Percentiles rank a stretch among this genome's conserved stretches.
Evolutionary conservation across 23 tunicate genomes (phyloP).

Genomic region (Ascidia mentula): DNA sequence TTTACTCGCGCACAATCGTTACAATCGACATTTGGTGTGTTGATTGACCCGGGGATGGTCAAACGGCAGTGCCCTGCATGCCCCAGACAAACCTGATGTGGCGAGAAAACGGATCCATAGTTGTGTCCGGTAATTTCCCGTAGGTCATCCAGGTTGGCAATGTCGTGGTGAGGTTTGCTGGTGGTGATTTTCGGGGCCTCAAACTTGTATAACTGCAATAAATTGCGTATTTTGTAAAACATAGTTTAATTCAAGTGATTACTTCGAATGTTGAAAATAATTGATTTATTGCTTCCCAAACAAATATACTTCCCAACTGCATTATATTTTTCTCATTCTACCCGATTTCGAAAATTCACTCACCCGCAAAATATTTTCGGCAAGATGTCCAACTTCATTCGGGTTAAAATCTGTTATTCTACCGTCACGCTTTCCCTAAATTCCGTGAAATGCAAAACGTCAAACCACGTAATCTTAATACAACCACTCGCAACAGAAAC

Average conservation of each 20-base stretch:
- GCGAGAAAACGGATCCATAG: background rate
- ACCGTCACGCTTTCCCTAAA: conserved; percentile 77
- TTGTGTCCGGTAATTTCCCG: background rate
- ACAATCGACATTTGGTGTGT: too few relatives aligned
- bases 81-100: background rate
- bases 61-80: too few relatives aligned
- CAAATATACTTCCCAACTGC: background rate
- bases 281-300: too few relatives aligned
- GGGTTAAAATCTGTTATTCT: conserved; percentile 53
- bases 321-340: too few relatives aligned
- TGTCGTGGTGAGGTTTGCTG: background rate
- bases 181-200: background rate
- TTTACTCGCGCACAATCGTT: too few relatives aligned
- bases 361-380: conserved; percentile 72
- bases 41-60: too few relatives aligned
- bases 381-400: conserved; percentile 38
- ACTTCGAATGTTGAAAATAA: background rate
- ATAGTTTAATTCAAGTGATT: background rate
- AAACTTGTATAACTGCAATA: background rate
- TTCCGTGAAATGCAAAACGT: background rate
- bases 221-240: background rate
- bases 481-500: conserved; percentile 4
- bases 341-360: background rate
- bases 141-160: background rate
- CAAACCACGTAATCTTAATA: background rate